phyloP scores from a whole-genome alignment of 2,113 vertebrate genomes.

The Azemiops feae region DNA sequence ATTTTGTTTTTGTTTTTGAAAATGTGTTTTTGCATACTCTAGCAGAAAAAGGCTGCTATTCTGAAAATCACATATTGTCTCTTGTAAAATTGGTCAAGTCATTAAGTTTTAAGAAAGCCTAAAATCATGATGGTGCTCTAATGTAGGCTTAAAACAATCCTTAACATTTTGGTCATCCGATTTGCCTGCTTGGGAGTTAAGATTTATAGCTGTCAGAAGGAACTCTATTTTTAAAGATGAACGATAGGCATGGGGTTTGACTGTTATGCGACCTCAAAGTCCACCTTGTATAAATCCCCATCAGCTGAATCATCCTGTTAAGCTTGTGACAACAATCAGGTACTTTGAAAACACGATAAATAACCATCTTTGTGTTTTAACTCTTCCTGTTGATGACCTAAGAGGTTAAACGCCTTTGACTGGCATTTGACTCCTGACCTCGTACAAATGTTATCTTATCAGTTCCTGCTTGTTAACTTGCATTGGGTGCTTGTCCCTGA shows the following conservation, averaged over 20 bases:
- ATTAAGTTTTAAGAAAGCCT: slow-evolving; percentile 37
- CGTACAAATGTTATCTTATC: slow-evolving; percentile 90
- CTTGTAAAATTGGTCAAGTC: slow-evolving; percentile 56
- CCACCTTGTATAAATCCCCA: slow-evolving; percentile 63
- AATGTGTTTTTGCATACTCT: background rate
- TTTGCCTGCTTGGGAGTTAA: slow-evolving; percentile 36
- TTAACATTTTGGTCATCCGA: slow-evolving; percentile 26
- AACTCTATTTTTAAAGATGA: slow-evolving; percentile 2
- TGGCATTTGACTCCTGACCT: slow-evolving; percentile 94
- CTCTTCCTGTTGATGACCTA: slow-evolving; percentile 88
- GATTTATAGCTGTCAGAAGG: slow-evolving; percentile 31
- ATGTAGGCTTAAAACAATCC: slow-evolving; percentile 33
- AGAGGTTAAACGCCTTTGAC: slow-evolving; percentile 91
- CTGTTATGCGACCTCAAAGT: slow-evolving; percentile 50
- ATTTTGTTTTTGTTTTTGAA: slow-evolving; percentile 29
- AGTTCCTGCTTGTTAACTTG: slow-evolving; percentile 83
- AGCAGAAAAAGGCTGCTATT: slow-evolving; percentile 37
- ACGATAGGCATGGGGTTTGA: slow-evolving; percentile 34
- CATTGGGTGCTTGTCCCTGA: slow-evolving; percentile 84
- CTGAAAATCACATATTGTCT: slow-evolving; percentile 39
- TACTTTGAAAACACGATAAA: slow-evolving; percentile 74
- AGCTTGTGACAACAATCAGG: slow-evolving; percentile 54
- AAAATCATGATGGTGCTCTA: slow-evolving; percentile 9
- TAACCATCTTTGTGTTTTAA: slow-evolving; percentile 76
- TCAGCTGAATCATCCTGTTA: slow-evolving; percentile 59